Base-by-base conservation (phyloP, 2,888 invertebrate species). In the Deilephila porcellus region DNA sequence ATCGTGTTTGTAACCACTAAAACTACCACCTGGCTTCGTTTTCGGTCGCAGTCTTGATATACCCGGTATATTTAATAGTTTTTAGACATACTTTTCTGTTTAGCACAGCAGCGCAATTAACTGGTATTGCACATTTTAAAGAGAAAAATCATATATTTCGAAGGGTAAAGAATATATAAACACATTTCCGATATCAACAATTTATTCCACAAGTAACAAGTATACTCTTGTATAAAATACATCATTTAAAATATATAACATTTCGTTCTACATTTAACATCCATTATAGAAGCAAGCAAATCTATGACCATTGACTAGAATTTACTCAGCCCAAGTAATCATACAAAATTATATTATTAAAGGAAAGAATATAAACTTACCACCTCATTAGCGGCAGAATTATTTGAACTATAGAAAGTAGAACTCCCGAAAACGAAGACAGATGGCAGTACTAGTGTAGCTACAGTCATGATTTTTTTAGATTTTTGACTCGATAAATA, bases 151-250 rank as follows among this genome's bases (percentile, higher is more conserved):
- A 25, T 25, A 25, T 32, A 32, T 32, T 32, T 19, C 0, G 14
- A 2, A 20, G 5, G 5, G 6, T 8, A 19, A 60, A 37, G 56
- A 76, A 75, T 72, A 76, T 77, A 79, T 73, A 67, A 73, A 73
- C 7, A 53, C 37, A 70, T 63, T 75, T 78, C 74, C 79, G 82
- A 81, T 82, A 80, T 87, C 85, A 91, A 91, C 89, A 90, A 83
- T 92, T 88, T 91, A 91, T 88, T 92, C 53, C 85, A 88, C 86
- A 85, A 45, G 88, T 91, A 93, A 93, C 92, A 92, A 87, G 88
- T 90, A 91, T 88, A 90, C 81, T 87, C 74, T 73, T 88, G 90
- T 93, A 93, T 89, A 93, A 93, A 93, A 92, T 92, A 93, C 91
- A 90, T 89, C 85, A 88, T 85, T 83, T 88, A 83, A 89, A 89